Evolutionary conservation across 2,797 vertebrate genomes (phyloP).

Genomic region (Trachops cirrhosus): DNA sequence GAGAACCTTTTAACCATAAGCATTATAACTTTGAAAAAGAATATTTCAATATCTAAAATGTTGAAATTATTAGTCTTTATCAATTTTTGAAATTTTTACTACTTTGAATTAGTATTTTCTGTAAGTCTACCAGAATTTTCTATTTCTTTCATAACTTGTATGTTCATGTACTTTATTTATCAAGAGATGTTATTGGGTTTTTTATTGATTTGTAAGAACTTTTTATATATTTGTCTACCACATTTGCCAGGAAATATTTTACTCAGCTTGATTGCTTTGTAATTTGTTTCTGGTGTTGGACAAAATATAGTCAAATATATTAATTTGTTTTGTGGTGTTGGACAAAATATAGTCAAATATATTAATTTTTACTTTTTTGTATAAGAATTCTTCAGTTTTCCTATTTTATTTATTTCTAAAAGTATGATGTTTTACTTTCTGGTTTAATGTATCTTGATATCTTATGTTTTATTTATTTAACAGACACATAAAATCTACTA

Average conservation of each 20-base stretch:
- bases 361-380: neutral
- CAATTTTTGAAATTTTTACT: neutral
- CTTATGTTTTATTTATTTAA: neutral
- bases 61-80: neutral
- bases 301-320: neutral
- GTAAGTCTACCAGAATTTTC: neutral
- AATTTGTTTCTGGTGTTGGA: neutral
- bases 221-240: neutral
- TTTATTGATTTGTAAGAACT: neutral
- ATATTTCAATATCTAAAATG: neutral
- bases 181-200: neutral
- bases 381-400: neutral
- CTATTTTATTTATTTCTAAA: neutral
- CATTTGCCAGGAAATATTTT: slow-evolving; percentile 4
- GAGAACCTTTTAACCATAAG: neutral
- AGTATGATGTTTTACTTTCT: neutral
- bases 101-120: neutral
- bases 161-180: neutral
- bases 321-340: neutral
- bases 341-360: neutral
- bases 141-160: neutral
- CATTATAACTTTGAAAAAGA: neutral
- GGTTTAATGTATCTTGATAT: neutral
- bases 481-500: neutral
- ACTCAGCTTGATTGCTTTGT: neutral